These are phyloP conservation scores for Nemoura dubitans DNA, from an alignment of 2,888 invertebrate genomes.

Conservation along the genomic window DNA sequence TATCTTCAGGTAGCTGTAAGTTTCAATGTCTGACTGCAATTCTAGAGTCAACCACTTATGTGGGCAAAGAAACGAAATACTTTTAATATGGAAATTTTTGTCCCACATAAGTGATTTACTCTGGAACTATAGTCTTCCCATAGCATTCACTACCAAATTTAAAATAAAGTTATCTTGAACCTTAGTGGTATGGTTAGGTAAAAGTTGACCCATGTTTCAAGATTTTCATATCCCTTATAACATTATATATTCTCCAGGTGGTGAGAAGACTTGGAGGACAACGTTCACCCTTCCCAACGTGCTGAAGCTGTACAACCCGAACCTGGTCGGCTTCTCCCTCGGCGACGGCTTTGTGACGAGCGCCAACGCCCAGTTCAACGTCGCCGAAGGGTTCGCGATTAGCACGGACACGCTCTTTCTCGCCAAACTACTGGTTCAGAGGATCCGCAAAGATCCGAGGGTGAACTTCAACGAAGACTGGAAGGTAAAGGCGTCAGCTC, in stretches of 20 bases:
- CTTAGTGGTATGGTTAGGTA: too few species aligned
- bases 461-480: constrained; percentile 72
- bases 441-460: constrained; percentile 69
- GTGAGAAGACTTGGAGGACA: background rate
- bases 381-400: constrained; percentile 78
- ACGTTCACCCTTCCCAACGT: constrained; percentile 1
- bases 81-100: too few species aligned
- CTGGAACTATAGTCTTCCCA: too few species aligned
- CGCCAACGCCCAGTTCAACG: constrained; percentile 71
- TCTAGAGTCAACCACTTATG: too few species aligned
- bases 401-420: constrained; percentile 76
- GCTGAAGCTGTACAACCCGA: constrained; percentile 20
- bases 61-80: too few species aligned
- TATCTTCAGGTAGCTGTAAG: too few species aligned
- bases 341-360: constrained; percentile 78
- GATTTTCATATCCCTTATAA: background rate
- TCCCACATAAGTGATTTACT: too few species aligned
- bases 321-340: background rate
- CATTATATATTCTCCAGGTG: background rate
- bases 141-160: too few species aligned
- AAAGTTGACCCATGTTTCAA: background rate
- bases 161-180: too few species aligned
- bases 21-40: too few species aligned
- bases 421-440: constrained; percentile 74
- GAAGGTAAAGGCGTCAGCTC: constrained; percentile 65